Evolutionary conservation across 2,797 vertebrate species (phyloP).

Genomic region (Esox lucius): DNA sequence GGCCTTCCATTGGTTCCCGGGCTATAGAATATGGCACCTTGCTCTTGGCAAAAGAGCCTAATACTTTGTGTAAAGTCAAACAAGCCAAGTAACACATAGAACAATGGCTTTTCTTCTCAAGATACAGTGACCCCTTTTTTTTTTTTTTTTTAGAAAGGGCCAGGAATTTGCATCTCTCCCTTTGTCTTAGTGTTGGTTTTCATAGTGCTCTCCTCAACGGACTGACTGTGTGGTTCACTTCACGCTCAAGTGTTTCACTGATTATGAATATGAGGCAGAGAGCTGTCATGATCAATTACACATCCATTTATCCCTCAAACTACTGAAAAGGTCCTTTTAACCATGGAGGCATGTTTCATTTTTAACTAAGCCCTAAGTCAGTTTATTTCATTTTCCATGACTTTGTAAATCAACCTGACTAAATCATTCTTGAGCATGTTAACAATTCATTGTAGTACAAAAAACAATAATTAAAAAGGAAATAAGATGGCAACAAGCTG

Average conservation of each 20-base stretch:
- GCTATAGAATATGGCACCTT: constrained; percentile 24
- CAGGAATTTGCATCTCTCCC: neutral
- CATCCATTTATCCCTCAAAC: constrained; percentile 9
- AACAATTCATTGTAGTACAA: no score
- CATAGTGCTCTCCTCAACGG: constrained; percentile 19
- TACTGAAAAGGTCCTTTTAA: no score
- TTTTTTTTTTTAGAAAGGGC: constrained; percentile 9
- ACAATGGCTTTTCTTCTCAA: constrained; percentile 33
- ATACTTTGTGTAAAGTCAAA: constrained; percentile 43
- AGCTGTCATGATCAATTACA: constrained; percentile 52
- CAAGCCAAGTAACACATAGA: constrained; percentile 27
- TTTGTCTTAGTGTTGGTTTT: constrained; percentile 27
- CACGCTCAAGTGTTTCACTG: constrained; percentile 22
- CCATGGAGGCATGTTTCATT: no score
- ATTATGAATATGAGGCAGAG: constrained; percentile 31
- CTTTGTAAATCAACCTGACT: no score
- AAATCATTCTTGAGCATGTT: no score
- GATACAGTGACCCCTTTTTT: constrained; percentile 16
- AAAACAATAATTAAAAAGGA: no score
- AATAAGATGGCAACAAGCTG: no score
- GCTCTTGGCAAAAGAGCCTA: constrained; percentile 22
- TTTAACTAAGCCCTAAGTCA: no score
- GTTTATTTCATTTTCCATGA: no score
- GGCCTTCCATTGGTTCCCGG: constrained; percentile 12
- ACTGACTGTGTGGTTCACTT: constrained; percentile 25